phyloP scores from a whole-genome alignment of 2,113 vertebrate genomes.

The Leuciscus idus region DNA sequence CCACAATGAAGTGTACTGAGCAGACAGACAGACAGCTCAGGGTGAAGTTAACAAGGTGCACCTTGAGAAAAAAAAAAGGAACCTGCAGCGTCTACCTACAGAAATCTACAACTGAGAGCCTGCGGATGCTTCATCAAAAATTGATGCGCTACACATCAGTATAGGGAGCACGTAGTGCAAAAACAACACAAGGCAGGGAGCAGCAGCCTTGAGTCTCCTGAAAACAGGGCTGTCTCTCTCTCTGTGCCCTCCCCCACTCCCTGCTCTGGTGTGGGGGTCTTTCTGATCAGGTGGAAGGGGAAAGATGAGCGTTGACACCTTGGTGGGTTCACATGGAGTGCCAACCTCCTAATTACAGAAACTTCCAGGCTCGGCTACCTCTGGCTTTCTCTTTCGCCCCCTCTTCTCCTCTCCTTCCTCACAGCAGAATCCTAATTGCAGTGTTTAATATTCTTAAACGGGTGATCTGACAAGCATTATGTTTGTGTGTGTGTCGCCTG shows the following conservation, averaged over 20 bases:
- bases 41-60: slow-evolving; percentile 59
- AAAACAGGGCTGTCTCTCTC: slow-evolving; percentile 44
- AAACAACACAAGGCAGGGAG: slow-evolving; percentile 54
- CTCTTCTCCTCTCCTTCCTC: slow-evolving; percentile 28
- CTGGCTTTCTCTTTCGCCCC: neutral
- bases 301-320: slow-evolving; percentile 80
- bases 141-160: slow-evolving; percentile 79
- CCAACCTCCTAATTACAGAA: slow-evolving; percentile 76
- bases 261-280: slow-evolving; percentile 69
- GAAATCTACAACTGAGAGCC: slow-evolving; percentile 57
- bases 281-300: slow-evolving; percentile 80
- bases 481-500: slow-evolving; percentile 57
- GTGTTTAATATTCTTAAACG: slow-evolving; percentile 76
- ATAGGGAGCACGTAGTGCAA: slow-evolving; percentile 81
- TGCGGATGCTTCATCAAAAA: slow-evolving; percentile 70
- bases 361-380: slow-evolving; percentile 63
- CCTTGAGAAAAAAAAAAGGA: slow-evolving; percentile 40
- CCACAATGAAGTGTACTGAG: slow-evolving; percentile 34
- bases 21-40: slow-evolving; percentile 55
- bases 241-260: slow-evolving; percentile 54
- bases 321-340: slow-evolving; percentile 79
- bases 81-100: slow-evolving; percentile 39
- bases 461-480: slow-evolving; percentile 67
- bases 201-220: slow-evolving; percentile 77
- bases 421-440: slow-evolving; percentile 70